Evolutionary conservation across 2,888 invertebrate species (phyloP).

Genomic region (Agrypnus murinus): DNA sequence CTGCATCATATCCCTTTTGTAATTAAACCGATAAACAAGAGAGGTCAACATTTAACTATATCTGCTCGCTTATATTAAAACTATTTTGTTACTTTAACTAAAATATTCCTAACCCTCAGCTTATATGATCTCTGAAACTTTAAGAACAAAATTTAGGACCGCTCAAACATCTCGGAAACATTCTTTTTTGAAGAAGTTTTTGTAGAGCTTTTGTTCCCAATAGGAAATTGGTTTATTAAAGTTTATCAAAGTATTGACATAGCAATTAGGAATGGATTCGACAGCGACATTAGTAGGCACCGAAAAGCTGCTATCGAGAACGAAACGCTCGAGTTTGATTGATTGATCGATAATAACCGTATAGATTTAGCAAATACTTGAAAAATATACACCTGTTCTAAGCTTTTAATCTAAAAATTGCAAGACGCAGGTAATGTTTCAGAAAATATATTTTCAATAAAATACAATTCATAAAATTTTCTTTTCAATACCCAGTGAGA

Average conservation of each 20-base stretch:
- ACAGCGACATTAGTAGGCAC: constrained; percentile 10
- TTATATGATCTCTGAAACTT: neutral
- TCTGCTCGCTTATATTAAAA: constrained; percentile 29
- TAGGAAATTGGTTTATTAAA: constrained; percentile 30
- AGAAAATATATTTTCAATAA: neutral
- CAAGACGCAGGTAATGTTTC: neutral
- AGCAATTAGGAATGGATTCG: constrained; percentile 27
- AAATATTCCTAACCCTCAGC: neutral
- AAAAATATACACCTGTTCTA: neutral
- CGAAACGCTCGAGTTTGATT: constrained; percentile 24
- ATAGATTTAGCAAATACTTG: neutral
- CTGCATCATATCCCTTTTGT: constrained; percentile 46
- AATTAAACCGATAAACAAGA: constrained; percentile 57
- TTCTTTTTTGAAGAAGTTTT: neutral
- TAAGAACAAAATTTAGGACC: too few relatives aligned
- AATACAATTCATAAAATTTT: too few relatives aligned
- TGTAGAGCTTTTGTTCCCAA: constrained; percentile 12
- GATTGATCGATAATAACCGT: constrained; percentile 35
- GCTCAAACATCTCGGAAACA: too few relatives aligned
- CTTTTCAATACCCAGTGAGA: too few relatives aligned
- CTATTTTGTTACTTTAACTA: constrained; percentile 18
- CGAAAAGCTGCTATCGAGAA: constrained; percentile 15
- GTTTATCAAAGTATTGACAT: constrained; percentile 33
- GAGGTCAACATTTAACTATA: constrained; percentile 45
- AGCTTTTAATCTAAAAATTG: neutral